A percentile compares a stretch with the other conserved stretches of the same genome.
Conservation (phyloP, 2,113 vertebrate species). For the Nicator chloris region DNA sequence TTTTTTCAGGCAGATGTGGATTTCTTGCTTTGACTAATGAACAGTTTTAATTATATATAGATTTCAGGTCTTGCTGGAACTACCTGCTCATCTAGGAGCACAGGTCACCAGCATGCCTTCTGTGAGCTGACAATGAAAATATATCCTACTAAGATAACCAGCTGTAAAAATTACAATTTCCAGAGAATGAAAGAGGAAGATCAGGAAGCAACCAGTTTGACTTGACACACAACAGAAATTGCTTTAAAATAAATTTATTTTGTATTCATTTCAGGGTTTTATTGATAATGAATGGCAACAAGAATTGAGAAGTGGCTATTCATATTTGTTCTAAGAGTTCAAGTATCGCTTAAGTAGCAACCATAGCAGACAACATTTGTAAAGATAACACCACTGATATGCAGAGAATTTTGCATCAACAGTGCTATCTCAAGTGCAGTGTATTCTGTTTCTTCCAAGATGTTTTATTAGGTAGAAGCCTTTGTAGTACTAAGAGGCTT, state of each 20-base stretch:
- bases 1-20: background rate
- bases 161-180: background rate
- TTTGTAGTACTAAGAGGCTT: slow-evolving; percentile 9
- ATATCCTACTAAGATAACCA: background rate
- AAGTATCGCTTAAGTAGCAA: background rate
- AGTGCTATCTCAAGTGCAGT: background rate
- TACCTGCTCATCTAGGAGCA: background rate
- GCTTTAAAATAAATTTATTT: slow-evolving; percentile 1
- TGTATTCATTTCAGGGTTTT: background rate
- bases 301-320: slow-evolving; percentile 14
- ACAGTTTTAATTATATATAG: background rate
- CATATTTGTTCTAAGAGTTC: slow-evolving; percentile 4
- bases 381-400: background rate
- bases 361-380: background rate
- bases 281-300: background rate
- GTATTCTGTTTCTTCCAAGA: background rate
- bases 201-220: background rate
- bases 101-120: background rate
- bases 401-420: background rate
- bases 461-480: background rate
- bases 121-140: background rate
- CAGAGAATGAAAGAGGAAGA: background rate
- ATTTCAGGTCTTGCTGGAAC: background rate
- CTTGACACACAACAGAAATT: background rate
- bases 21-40: background rate